Evolutionary conservation across 2,888 invertebrate species (phyloP), one percentile per base, ranked within the genome.

Genomic region (Cynaeus angustus): DNA sequence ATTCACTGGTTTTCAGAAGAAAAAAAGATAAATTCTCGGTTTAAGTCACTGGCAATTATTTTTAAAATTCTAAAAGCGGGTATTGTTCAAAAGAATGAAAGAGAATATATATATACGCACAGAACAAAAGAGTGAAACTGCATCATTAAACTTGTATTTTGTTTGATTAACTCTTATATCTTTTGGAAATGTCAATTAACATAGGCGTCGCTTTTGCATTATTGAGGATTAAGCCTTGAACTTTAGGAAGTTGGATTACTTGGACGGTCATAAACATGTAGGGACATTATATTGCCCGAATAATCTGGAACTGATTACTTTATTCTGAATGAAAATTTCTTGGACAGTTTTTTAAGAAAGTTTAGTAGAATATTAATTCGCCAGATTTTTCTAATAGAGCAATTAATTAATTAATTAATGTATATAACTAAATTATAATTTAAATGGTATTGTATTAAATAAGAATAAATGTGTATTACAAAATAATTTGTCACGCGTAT

Each of bases 141-240:
- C 43, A 43, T 59, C 61, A 50, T 61, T 61, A 61, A 61, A 50
- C 33, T 50, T 61, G 21, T 26, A 50, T 61, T 61, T 45, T 46
- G 46, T 43, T 45, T 59, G 41, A n/a, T 21, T 21, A 5, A 9
- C 14, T 55, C 28, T 52, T 13, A 30, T 28, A 28, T 30, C 16
- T 16, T 28, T 28, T 52, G 6, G 26, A 58, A 58, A 16, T 13
- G 55, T 55, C 33, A 33, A 33, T 33, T 33, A 33, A 33, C 33
- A 9, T 33, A n/a, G 21, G 4, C 1, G 21, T 21, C 4, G 21
- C 21, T 33, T 28, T 46, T 16, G 46, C 26, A 21, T 59, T 43
- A 41, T 46, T 41, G 13, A 50, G 28, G 8, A 6, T 7, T 7
- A 9, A 26, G n/a, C n/a, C 26, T 14, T 21, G 9, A n/a, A 50